phyloP scores from a whole-genome alignment of 2,797 vertebrate species.

The Pangasius mekongensis region DNA sequence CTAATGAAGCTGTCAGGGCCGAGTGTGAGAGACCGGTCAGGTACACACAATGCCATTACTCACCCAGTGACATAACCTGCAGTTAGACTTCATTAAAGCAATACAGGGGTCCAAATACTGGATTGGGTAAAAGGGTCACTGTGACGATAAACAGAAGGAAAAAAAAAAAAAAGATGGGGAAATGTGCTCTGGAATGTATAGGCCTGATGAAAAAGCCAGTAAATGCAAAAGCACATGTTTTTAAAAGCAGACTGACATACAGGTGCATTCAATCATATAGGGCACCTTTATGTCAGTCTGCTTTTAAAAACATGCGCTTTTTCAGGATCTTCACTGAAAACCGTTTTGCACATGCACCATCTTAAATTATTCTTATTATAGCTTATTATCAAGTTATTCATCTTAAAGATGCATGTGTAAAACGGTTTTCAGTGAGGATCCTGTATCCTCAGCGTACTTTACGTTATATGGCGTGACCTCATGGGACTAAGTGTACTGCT shows the following conservation, averaged over 20 bases:
- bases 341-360: too few species aligned
- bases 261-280: too few species aligned
- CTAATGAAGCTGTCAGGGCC: constrained; percentile 85
- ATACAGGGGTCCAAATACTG: constrained; percentile 30
- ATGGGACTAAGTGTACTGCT: constrained; percentile 9
- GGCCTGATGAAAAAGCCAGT: neutral
- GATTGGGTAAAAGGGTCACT: constrained; percentile 18
- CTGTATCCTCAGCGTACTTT: constrained; percentile 8
- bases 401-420: neutral
- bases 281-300: too few species aligned
- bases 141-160: constrained; percentile 34
- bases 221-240: neutral
- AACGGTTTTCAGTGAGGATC: constrained; percentile 7
- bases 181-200: constrained; percentile 12
- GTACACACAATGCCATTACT: constrained; percentile 80
- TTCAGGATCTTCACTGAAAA: too few species aligned
- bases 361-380: neutral
- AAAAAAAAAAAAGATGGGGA: neutral
- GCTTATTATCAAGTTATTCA: neutral
- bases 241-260: too few species aligned
- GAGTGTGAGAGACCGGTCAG: constrained; percentile 81
- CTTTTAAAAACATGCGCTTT: too few species aligned
- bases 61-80: constrained; percentile 77
- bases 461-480: constrained; percentile 24
- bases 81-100: constrained; percentile 80